A percentile compares a stretch with the other conserved stretches of the same genome.
Conservation (phyloP, 2,888 invertebrate species). For the Toxonevra muliebris region DNA sequence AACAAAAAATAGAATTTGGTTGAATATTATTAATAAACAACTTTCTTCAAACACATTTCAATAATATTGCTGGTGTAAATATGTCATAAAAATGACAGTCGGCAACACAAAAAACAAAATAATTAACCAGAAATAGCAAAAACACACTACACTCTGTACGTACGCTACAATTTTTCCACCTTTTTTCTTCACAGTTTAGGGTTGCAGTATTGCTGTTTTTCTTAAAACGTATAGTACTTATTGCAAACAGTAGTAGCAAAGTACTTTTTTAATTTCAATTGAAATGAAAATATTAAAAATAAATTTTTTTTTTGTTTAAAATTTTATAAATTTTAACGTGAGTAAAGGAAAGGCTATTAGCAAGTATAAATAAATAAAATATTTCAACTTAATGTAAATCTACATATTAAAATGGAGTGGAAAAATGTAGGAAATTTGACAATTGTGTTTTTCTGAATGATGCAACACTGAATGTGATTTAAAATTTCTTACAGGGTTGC, state of each 20-base stretch:
- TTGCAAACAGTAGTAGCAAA: conserved; percentile 23
- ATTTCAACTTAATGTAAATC: too few relatives aligned
- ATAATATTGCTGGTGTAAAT: too few relatives aligned
- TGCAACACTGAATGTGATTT: conserved; percentile 15
- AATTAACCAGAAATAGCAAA: too few relatives aligned
- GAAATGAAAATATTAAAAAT: conserved; percentile 8
- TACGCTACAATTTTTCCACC: conserved; percentile 21
- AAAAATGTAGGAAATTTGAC: too few relatives aligned
- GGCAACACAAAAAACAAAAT: too few relatives aligned
- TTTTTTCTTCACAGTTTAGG: conserved; percentile 18
- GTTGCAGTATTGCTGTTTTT: conserved; percentile 6
- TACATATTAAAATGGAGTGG: too few relatives aligned
- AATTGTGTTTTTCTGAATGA: neutral
- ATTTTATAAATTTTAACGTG: neutral
- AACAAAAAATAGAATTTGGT: conserved; percentile 29
- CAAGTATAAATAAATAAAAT: too few relatives aligned
- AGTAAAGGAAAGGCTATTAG: too few relatives aligned
- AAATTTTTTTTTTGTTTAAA: neutral
- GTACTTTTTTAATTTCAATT: neutral
- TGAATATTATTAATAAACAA: too few relatives aligned
- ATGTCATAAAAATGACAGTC: too few relatives aligned
- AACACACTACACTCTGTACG: conserved; percentile 24
- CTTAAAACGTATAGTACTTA: conserved; percentile 28
- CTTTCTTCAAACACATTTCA: too few relatives aligned
- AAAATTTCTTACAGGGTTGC: conserved; percentile 29